Conservation (phyloP, 1,140 invertebrate genomes). For the Drosophila sechellia region DNA sequence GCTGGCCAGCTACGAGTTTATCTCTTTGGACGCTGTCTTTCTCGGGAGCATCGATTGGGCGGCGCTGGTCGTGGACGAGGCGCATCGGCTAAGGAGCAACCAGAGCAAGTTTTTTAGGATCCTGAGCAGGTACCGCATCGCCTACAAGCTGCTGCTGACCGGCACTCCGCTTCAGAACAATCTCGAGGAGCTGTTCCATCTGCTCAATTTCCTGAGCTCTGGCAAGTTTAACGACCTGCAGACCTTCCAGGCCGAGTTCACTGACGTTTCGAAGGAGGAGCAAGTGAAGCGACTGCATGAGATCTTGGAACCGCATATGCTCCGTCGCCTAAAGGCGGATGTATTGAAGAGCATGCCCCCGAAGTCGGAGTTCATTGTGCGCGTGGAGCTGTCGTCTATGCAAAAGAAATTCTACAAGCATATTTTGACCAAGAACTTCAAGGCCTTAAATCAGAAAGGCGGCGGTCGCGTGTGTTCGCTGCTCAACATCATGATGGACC, state of each 20-base stretch:
- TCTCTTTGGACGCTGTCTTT: neutral
- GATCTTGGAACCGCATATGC: neutral
- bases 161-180: conserved; percentile 3
- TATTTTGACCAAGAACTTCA: conserved; percentile 1
- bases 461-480: neutral
- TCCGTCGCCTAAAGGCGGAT: neutral
- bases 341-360: neutral
- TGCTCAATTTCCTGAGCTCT: neutral
- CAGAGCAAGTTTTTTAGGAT: neutral
- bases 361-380: conserved; percentile 2
- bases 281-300: conserved; percentile 3
- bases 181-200: neutral
- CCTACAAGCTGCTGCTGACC: neutral
- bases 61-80: neutral
- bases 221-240: neutral
- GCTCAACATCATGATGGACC: conserved; percentile 1
- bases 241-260: neutral
- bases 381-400: conserved; percentile 4
- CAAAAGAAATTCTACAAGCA: conserved; percentile 1
- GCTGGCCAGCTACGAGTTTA: neutral
- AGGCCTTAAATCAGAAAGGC: neutral
- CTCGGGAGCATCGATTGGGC: neutral
- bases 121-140: neutral
- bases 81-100: neutral
- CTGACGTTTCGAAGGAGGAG: conserved; percentile 1